Evolutionary conservation across 1,140 invertebrate genomes (phyloP), one percentile per base, ranked within the genome.

Genomic region (Chrysopa pallens): DNA sequence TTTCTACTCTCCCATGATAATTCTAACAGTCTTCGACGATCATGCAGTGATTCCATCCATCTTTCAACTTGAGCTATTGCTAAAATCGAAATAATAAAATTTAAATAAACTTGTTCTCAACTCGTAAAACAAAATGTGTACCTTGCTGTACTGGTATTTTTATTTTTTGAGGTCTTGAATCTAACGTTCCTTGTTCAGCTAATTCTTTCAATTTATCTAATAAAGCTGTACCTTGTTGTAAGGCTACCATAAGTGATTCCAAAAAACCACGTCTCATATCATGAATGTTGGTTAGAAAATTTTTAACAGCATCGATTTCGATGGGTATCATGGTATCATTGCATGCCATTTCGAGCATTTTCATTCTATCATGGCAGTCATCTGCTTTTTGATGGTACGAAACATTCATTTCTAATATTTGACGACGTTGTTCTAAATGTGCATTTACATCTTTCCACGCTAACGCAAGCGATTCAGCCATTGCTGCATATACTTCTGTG

Each of bases 381-480:
- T 70, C 63, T 15, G 78, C 74, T 54, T 73, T 72, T 44, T 76
- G 80, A 47, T 84, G 79, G 51, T 83, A 83, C 40, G 74, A 63
- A 17, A 80, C 75, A 53, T 79, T 80, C 38, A 83, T 66, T 52
- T 86, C 77, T 13, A 93, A 64, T 42, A 93, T 75, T 41, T 77
- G 68, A 51, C 79, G 78, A 38, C 88, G 67, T 40, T 77, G 69
- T 52, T 89, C 79, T 44, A 93, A 63, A 53, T 86, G 77, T 40
- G 68, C 66, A 55, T 89, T 84, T 36, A 93, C 77, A 55, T 90
- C 86, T 52, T 76, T 78, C 90, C 90, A 94, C 1, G 88, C 86
- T 47, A 79, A 70, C 36, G 80, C 80, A 29, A 94, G 63, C 13
- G 84, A 85, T 57, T 89, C 84, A 8, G 87, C 87, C 89, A 94